Percentiles rank a stretch among this genome's conserved stretches.
These are phyloP conservation scores for Orchesella cincta DNA, from an alignment of 1,140 invertebrate genomes.

Conservation along the genomic window DNA sequence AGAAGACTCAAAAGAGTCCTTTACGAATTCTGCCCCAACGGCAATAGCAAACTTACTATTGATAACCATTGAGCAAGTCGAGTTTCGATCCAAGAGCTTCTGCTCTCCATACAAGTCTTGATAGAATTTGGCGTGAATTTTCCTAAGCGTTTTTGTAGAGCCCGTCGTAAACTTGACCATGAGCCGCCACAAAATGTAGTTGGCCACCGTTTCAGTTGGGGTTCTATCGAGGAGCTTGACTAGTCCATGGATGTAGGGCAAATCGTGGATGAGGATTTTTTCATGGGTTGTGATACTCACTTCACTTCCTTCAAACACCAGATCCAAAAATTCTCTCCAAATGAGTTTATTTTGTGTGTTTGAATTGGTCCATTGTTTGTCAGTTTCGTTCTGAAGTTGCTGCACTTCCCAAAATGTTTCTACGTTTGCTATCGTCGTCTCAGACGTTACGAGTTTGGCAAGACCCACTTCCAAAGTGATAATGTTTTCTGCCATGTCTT, in stretches of 20 bases:
- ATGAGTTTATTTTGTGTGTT: neutral
- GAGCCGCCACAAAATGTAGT: slow-evolving; percentile 22
- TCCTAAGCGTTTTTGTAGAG: slow-evolving; percentile 28
- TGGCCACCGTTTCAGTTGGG: neutral
- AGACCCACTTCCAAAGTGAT: slow-evolving; percentile 26
- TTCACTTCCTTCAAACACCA: slow-evolving; percentile 4
- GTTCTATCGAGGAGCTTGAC: neutral
- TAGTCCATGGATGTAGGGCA: neutral
- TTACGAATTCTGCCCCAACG: slow-evolving; percentile 31
- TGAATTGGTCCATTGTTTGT: slow-evolving; percentile 17
- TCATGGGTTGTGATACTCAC: neutral
- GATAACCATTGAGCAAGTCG: slow-evolving; percentile 32
- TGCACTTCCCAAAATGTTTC: neutral
- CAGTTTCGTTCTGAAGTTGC: slow-evolving; percentile 30
- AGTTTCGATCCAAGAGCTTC: neutral
- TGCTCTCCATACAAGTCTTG: slow-evolving; percentile 35
- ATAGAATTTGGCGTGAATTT: slow-evolving; percentile 26
- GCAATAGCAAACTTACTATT: slow-evolving; percentile 34
- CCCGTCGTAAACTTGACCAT: slow-evolving; percentile 17
- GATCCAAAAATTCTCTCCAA: neutral
- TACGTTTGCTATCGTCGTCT: neutral
- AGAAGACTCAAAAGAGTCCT: slow-evolving; percentile 19
- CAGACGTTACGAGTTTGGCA: slow-evolving; percentile 17
- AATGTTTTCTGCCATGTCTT: slow-evolving; percentile 29
- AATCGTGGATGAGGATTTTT: neutral